A percentile compares a stretch with the other conserved stretches of the same genome.
Conservation (phyloP, 92 coral and sea anemone species). For the Hydrozoanthus gracilis region DNA sequence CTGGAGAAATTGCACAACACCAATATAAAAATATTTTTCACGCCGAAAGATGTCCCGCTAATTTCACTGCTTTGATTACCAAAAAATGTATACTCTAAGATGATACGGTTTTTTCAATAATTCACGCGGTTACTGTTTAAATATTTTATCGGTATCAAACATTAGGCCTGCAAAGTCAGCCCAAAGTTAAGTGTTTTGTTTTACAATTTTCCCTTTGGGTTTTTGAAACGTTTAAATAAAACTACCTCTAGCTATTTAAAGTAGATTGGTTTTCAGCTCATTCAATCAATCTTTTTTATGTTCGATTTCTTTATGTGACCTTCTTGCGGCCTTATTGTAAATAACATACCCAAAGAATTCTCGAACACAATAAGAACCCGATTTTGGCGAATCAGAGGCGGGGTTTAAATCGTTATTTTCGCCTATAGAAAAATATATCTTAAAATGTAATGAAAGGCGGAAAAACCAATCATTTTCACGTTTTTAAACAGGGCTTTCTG, state of each 20-base stretch:
- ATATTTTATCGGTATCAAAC: constrained; percentile 70
- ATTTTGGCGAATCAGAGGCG: constrained; percentile 69
- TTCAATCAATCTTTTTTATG: constrained; percentile 27
- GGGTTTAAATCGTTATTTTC: constrained; percentile 27
- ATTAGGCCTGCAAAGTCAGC: constrained; percentile 77
- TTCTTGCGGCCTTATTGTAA: constrained; percentile 20
- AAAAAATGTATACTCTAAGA: constrained; percentile 51
- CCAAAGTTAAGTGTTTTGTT: constrained; percentile 80
- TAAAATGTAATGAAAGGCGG: constrained; percentile 65
- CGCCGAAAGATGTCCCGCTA: constrained; percentile 40
- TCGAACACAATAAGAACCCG: constrained; percentile 50
- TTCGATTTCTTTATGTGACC: constrained; percentile 16
- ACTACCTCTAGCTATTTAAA: constrained; percentile 25
- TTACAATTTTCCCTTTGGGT: constrained; percentile 6
- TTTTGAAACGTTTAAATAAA: constrained; percentile 10
- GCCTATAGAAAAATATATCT: constrained; percentile 51
- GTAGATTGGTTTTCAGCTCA: constrained; percentile 17
- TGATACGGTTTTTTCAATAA: constrained; percentile 54
- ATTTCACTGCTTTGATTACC: constrained; percentile 59
- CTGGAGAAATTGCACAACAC: background rate
- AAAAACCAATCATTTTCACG: constrained; percentile 70
- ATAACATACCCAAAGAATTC: constrained; percentile 39
- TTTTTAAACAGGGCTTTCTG: constrained; percentile 70
- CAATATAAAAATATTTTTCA: constrained; percentile 2
- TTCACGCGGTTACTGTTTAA: constrained; percentile 50